Percentiles rank a stretch among this genome's conserved stretches.
These are phyloP conservation scores for Taphrorychus bicolor DNA, from an alignment of 2,888 invertebrate genomes.

Conservation along the genomic window DNA sequence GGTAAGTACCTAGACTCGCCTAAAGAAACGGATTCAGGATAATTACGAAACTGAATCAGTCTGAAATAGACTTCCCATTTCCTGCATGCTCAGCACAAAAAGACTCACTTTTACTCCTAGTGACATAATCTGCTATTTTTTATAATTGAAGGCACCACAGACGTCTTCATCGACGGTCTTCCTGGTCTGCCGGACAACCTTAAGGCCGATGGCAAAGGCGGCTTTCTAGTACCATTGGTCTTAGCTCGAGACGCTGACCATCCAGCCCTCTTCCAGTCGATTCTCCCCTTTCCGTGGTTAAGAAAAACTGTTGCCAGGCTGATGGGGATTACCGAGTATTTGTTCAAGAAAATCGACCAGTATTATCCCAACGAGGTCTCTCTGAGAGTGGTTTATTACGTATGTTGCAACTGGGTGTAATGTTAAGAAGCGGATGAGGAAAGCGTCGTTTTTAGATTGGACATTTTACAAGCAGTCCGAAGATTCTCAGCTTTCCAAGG, in stretches of 20 bases:
- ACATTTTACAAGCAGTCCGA: slow-evolving; percentile 63
- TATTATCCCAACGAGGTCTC: slow-evolving; percentile 71
- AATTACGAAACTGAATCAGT: no score
- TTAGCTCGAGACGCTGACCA: slow-evolving; percentile 63
- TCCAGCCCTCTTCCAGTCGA: slow-evolving; percentile 64
- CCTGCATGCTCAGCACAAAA: no score
- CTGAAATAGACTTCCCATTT: no score
- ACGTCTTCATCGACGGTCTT: slow-evolving; percentile 75
- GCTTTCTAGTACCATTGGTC: slow-evolving; percentile 71
- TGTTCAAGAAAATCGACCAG: slow-evolving; percentile 60
- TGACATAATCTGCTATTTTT: no score
- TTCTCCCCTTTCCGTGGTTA: slow-evolving; percentile 69
- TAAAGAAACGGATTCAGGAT: no score
- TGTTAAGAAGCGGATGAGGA: not conserved
- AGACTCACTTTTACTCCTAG: no score
- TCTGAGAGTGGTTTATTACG: slow-evolving; percentile 68
- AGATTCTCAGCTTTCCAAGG: slow-evolving; percentile 58
- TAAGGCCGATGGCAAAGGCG: slow-evolving; percentile 63
- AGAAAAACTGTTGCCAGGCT: slow-evolving; percentile 72
- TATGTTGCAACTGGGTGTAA: slow-evolving; percentile 53
- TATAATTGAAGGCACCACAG: slow-evolving; percentile 7
- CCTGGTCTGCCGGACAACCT: slow-evolving; percentile 79
- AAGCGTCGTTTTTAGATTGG: slow-evolving; percentile 66
- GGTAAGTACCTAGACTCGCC: no score
- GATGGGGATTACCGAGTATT: slow-evolving; percentile 64